Evolutionary conservation across 2,888 invertebrate genomes (phyloP).

Genomic region (Hecatera dysodea): DNA sequence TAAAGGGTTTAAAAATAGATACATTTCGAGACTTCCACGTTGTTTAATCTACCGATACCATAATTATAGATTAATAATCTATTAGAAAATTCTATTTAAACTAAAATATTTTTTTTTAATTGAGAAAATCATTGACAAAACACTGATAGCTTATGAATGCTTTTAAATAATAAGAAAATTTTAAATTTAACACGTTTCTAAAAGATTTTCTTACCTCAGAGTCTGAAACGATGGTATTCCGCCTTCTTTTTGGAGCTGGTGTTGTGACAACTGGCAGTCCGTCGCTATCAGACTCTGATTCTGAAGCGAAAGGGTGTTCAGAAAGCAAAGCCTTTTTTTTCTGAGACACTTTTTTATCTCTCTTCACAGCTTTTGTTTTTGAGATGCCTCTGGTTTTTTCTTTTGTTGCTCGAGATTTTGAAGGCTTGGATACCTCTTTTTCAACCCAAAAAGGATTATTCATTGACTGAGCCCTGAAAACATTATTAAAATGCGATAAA

Average conservation of each 20-base stretch:
- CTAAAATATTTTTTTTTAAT: neutral
- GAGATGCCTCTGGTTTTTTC: neutral
- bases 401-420: constrained; percentile 5
- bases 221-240: constrained; percentile 8
- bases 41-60: neutral
- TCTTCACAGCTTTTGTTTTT: constrained; percentile 8
- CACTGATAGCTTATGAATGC: neutral
- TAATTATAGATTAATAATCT: neutral
- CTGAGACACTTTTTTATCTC: constrained; percentile 10
- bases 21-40: too few relatives aligned
- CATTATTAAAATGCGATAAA: neutral
- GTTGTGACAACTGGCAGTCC: neutral
- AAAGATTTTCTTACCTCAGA: constrained; percentile 5
- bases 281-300: constrained; percentile 12
- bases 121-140: neutral
- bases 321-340: constrained; percentile 6
- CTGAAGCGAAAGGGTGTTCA: constrained; percentile 11
- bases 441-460: constrained; percentile 12
- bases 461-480: constrained; percentile 8
- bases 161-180: neutral
- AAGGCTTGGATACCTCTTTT: neutral
- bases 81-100: neutral
- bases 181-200: neutral
- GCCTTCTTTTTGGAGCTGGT: constrained; percentile 4
- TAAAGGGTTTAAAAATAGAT: too few relatives aligned